Evolutionary conservation across 37 sponge, comb jelly and placozoan species (phyloP).

Genomic region (Ephydatia muelleri): DNA sequence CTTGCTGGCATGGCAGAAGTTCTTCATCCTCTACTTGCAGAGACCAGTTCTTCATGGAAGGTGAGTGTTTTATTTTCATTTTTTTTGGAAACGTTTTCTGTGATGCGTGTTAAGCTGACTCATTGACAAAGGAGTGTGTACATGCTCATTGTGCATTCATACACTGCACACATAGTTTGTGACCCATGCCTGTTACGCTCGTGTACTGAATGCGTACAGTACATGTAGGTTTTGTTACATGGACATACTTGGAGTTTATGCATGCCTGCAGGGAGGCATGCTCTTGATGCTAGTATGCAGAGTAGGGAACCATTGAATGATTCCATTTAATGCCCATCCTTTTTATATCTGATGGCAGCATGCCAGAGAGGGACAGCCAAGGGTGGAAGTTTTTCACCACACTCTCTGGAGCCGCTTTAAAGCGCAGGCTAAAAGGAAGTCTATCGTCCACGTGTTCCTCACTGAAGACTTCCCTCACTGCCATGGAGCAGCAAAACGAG

Average conservation of each 20-base stretch:
- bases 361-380: constrained; percentile 49
- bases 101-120: not conserved
- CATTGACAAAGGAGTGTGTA: too few relatives aligned
- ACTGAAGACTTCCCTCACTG: constrained; percentile 13
- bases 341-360: not conserved
- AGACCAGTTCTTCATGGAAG: constrained; percentile 48
- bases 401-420: not conserved
- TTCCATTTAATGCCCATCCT: not conserved
- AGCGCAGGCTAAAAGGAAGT: constrained; percentile 35
- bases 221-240: too few relatives aligned
- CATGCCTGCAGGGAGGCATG: too few relatives aligned
- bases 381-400: constrained; percentile 52
- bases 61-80: constrained; percentile 5
- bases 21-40: constrained; percentile 88
- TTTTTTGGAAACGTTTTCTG: not conserved
- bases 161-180: not conserved
- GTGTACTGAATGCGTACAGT: too few relatives aligned
- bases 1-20: constrained; percentile 82
- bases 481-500: constrained; percentile 13
- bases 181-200: not conserved
- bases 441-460: constrained; percentile 17
- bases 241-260: too few relatives aligned
- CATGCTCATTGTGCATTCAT: not conserved
- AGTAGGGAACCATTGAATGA: too few relatives aligned
- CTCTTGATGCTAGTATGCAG: too few relatives aligned